Percentiles rank a stretch among this genome's conserved stretches.
These are phyloP conservation scores for Merluccius polli DNA, from an alignment of 2,797 vertebrate species.

Conservation along the genomic window DNA sequence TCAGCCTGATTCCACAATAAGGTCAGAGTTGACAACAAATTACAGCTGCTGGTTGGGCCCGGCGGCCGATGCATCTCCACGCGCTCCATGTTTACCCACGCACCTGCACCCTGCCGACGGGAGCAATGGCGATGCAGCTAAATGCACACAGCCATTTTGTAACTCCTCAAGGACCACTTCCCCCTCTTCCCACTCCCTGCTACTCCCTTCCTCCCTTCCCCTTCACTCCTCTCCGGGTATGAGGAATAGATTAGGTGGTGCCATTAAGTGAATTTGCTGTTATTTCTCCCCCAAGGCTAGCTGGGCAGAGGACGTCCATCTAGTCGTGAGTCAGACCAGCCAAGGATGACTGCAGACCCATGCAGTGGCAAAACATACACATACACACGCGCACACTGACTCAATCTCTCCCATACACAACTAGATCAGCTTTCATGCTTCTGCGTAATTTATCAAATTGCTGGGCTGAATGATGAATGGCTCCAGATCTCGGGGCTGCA, in stretches of 20 bases:
- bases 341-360: slow-evolving; percentile 65
- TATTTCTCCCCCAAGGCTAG: slow-evolving; percentile 70
- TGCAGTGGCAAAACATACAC: slow-evolving; percentile 33
- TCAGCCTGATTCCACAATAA: slow-evolving; percentile 31
- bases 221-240: slow-evolving; percentile 49
- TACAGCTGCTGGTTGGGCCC: slow-evolving; percentile 56
- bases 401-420: slow-evolving; percentile 52
- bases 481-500: slow-evolving; percentile 52
- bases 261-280: slow-evolving; percentile 76
- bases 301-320: slow-evolving; percentile 72
- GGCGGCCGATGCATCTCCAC: slow-evolving; percentile 56
- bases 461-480: slow-evolving; percentile 63
- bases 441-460: slow-evolving; percentile 71
- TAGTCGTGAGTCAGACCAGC: slow-evolving; percentile 65
- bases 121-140: slow-evolving; percentile 40
- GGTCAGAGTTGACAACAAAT: slow-evolving; percentile 68
- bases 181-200: slow-evolving; percentile 22
- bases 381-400: slow-evolving; percentile 18
- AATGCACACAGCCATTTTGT: slow-evolving; percentile 69
- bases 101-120: slow-evolving; percentile 47
- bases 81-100: slow-evolving; percentile 58
- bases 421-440: slow-evolving; percentile 66
- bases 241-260: slow-evolving; percentile 71
- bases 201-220: slow-evolving; percentile 12
- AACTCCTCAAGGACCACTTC: slow-evolving; percentile 60